These are phyloP conservation scores for Tetropium fuscum DNA, from an alignment of 2,888 invertebrate genomes.

Conservation along the genomic window DNA sequence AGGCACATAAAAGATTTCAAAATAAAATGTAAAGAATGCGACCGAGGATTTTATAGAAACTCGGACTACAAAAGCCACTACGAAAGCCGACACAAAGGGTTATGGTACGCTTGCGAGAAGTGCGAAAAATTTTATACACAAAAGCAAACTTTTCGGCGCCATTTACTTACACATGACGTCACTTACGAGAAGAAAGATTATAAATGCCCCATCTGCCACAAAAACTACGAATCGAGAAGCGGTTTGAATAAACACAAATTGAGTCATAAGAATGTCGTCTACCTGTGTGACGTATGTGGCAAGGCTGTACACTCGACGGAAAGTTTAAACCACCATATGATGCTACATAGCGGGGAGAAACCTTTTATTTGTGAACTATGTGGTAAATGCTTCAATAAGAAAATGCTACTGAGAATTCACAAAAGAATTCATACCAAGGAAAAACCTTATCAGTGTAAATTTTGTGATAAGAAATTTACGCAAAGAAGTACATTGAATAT, in stretches of 20 bases:
- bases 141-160: not conserved
- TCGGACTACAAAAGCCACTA: constrained; percentile 9
- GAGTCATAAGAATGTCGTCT: constrained; percentile 3
- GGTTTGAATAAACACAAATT: constrained; percentile 12
- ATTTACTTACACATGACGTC: constrained; percentile 11
- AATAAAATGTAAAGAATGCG: constrained; percentile 44
- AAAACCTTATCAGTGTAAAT: constrained; percentile 26
- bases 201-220: not conserved
- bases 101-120: constrained; percentile 61
- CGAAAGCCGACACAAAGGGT: constrained; percentile 57
- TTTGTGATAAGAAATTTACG: constrained; percentile 32
- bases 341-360: constrained; percentile 59
- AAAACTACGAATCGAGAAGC: not conserved
- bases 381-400: constrained; percentile 66
- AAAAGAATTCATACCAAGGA: constrained; percentile 56
- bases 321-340: constrained; percentile 58
- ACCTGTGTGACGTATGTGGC: constrained; percentile 55
- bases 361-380: constrained; percentile 44
- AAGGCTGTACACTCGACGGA: constrained; percentile 49
- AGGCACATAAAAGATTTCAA: constrained; percentile 41
- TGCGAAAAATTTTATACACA: constrained; percentile 6
- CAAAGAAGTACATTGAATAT: constrained; percentile 20
- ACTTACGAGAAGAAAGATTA: not conserved
- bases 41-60: constrained; percentile 39
- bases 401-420: constrained; percentile 52